Base-by-base conservation (phyloP, 1,140 invertebrate species). In the Caenorhabditis inopinata region DNA sequence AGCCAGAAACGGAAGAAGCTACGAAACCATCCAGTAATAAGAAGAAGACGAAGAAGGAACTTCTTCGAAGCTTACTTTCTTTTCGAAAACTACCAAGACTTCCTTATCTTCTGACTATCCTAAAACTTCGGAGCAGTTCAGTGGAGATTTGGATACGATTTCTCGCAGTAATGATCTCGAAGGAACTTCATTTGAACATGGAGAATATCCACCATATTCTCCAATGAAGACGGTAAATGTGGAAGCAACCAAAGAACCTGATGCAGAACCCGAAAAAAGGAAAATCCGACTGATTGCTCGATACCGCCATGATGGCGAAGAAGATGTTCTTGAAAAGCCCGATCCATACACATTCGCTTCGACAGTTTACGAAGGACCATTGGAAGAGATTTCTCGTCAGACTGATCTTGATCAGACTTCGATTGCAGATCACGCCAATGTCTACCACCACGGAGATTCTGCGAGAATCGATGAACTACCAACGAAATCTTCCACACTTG, bases 311-410 rank as follows among this genome's bases (percentile, higher is more conserved):
- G 85, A 82, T 47, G 78, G 84, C 12, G 81, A 82, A 16, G 84
- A 85, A 68, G 84, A 87, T 27, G 76, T 78, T 0, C 83, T 85
- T 58, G 84, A 87, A 25, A 58, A 74, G 11, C 42, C 81, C 16
- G 45, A 74, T 32, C 29, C 18, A 3, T 82, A 82, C 23, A 16
- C 21, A 5, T 25, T 68, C 23, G 23, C 58, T 27, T 12, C 83
- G 21, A 78, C 75, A 23, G 12, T 46, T 18, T 81, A 84, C 75
- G 53, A 78, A 12, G 79, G 83, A 23, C 79, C 53, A 45, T 29
- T 84, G 18, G 74, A 79, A 48, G 74, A 85, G 49, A 74, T 68
- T 48, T 4, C 47, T 49, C 18, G 74, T 14, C 21, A 76, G 11
- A 7, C 62, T 11, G 81, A 82, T 29, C 23, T 82, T 12, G 62